Conservation (phyloP, 2,797 vertebrate genomes). For the Monodelphis domestica region DNA sequence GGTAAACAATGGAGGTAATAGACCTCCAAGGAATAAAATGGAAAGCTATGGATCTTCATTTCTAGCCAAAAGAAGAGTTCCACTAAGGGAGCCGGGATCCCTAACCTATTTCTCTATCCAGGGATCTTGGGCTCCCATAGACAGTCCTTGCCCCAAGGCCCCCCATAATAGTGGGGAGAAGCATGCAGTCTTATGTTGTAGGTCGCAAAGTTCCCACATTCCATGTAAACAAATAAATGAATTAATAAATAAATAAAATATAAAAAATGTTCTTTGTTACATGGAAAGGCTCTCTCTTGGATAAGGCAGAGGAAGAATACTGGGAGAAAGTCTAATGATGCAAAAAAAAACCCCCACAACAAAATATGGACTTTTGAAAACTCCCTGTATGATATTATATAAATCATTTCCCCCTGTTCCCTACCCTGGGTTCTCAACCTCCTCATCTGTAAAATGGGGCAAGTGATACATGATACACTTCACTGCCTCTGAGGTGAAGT, state of each 20-base stretch:
- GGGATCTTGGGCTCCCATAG: neutral
- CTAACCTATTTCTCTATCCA: neutral
- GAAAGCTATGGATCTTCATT: neutral
- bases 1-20: too few relatives aligned
- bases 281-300: neutral
- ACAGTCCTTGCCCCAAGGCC: neutral
- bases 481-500: neutral
- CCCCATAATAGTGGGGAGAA: neutral
- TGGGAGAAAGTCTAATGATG: neutral
- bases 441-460: neutral
- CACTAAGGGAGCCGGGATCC: neutral
- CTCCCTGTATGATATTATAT: too few relatives aligned
- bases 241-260: too few relatives aligned
- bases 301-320: neutral
- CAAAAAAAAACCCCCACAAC: too few relatives aligned
- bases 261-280: neutral
- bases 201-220: neutral
- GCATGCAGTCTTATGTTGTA: neutral
- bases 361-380: too few relatives aligned
- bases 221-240: neutral
- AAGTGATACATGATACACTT: neutral
- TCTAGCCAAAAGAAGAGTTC: too few relatives aligned
- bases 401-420: too few relatives aligned
- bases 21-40: neutral
- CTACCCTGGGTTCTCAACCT: neutral